Evolutionary conservation across 2,797 vertebrate species (phyloP), one percentile per base, ranked within the genome.

Genomic region (Tauraco hartlaubi): DNA sequence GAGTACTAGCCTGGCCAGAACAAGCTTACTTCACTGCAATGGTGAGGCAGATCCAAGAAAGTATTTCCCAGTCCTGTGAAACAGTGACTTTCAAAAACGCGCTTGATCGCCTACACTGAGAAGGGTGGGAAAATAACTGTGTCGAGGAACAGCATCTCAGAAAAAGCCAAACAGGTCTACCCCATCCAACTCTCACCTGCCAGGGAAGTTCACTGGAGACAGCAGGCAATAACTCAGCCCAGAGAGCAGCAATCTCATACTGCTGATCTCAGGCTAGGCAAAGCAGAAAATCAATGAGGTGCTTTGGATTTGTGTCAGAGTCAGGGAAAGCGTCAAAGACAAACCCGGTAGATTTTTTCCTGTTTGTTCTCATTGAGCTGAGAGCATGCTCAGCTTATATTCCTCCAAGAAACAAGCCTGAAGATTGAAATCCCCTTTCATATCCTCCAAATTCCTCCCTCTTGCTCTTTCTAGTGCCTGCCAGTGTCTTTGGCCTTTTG

Each of bases 211-310:
- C 86, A 72, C 49, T 35, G 33, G 88, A 67, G 94, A 82, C 72
- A 85, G 55, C 77, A 76, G 71, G 79, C 78, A 76, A 25, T 88
- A 91, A 93, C 52, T 96, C 90, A 96, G 85, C 77, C 74, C 64
- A 89, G 89, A 77, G 2, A 89, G 37, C 7, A 96, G 85, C 79
- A 74, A 78, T 76, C 87, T 91, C 81, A 62, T 25, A 39, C 22
- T 67, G 83, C 92, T 94, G 83, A 61, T 86, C 39, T 91, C 44
- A 43, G 92, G 76, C 31, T n/a, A 28, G 84, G 81, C 73, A 85
- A 64, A 95, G 71, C 90, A 95, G 86, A 94, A 97, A 95, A 96
- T 95, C 92, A 80, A 75, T 95, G 92, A 85, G 66, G 55, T 35
- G n/a, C 28, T 87, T 67, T 73, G 76, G 94, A 88, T 93, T 90